Conservation (phyloP, 2,797 vertebrate species). For the Syncerus caffer region DNA sequence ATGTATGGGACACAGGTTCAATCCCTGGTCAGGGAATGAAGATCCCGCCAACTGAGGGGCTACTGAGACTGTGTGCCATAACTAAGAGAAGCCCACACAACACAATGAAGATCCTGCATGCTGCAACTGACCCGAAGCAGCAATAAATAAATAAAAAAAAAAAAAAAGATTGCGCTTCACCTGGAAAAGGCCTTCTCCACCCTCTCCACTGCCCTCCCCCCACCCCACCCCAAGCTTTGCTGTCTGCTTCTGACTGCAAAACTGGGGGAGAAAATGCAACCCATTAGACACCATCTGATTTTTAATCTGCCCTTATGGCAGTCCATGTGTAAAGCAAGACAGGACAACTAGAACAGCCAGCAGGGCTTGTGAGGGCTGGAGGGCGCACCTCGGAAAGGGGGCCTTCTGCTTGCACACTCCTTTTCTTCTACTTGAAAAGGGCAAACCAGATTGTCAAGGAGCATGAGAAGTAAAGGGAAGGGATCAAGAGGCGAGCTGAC, state of each 20-base stretch:
- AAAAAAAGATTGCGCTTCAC: background rate
- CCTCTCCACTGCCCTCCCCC: fast-evolving
- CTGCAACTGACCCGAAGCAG: background rate
- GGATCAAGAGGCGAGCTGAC: background rate
- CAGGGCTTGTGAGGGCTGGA: background rate
- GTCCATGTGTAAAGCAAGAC: background rate
- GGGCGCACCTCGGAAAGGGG: background rate
- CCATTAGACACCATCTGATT: background rate
- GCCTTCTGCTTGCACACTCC: background rate
- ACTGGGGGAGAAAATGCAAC: background rate
- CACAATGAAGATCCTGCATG: background rate
- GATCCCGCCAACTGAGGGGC: background rate
- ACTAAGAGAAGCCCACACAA: background rate
- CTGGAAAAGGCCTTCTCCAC: background rate
- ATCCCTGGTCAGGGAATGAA: background rate
- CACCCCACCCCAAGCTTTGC: background rate
- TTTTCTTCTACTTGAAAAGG: background rate
- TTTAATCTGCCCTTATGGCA: background rate
- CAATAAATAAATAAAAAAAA: background rate
- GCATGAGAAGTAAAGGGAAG: background rate
- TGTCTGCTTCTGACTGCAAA: background rate
- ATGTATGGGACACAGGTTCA: background rate
- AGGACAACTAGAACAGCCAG: background rate
- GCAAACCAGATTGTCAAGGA: background rate
- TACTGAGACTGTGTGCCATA: background rate